phyloP scores from a whole-genome alignment of 2,113 vertebrate species.

The Dryoscopus gambensis region DNA sequence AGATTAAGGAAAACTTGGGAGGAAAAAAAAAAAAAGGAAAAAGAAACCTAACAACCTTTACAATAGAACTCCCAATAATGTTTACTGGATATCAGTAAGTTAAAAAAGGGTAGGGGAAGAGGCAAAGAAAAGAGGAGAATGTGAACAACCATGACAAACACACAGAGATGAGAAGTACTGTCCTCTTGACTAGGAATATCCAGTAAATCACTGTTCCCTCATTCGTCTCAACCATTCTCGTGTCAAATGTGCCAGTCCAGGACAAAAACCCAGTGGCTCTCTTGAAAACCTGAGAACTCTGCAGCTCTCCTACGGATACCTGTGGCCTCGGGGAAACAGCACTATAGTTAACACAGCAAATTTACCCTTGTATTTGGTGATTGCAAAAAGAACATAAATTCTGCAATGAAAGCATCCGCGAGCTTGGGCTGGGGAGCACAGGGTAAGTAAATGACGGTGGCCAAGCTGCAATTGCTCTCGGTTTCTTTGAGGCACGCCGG shows the following conservation, averaged over 20 bases:
- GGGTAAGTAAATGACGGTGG: accelerated
- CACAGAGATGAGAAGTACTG: neutral
- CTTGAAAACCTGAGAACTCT: neutral
- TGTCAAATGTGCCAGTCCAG: accelerated
- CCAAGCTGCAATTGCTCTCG: accelerated
- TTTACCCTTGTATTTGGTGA: neutral
- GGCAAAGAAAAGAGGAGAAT: neutral
- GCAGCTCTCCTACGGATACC: accelerated
- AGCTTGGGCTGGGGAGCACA: too few species aligned
- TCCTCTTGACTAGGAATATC: neutral
- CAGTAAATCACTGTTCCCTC: neutral
- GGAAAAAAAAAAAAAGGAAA: neutral
- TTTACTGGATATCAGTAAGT: neutral
- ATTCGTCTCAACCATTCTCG: neutral
- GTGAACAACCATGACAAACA: neutral
- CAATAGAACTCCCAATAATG: neutral
- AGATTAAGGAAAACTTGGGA: neutral
- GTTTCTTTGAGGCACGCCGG: neutral
- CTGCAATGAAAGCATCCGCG: neutral
- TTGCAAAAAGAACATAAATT: accelerated
- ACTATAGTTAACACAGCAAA: accelerated
- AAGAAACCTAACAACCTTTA: neutral
- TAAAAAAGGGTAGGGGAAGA: neutral
- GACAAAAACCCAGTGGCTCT: neutral
- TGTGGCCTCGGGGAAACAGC: neutral